These are phyloP conservation scores for Eurytoma californica DNA, from an alignment of 2,888 invertebrate genomes.

Conservation along the genomic window DNA sequence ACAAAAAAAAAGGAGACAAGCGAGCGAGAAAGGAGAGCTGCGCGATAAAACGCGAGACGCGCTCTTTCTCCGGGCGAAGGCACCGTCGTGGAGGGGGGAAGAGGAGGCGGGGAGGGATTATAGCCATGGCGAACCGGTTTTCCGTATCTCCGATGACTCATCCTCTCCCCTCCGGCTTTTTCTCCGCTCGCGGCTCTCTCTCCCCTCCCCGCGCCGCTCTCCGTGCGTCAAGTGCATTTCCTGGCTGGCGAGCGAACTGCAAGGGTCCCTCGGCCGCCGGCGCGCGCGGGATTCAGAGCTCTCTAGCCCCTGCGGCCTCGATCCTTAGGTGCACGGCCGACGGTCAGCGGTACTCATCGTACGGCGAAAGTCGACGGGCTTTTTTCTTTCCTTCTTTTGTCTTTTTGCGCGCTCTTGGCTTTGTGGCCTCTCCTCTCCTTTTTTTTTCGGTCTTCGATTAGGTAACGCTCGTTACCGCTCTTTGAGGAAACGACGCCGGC, in stretches of 20 bases:
- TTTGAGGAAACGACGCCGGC: too few relatives aligned
- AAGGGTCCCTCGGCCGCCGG: conserved; percentile 59
- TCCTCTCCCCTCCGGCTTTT: conserved; percentile 60
- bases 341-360: conserved; percentile 58
- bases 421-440: not conserved
- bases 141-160: conserved; percentile 74
- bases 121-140: conserved; percentile 71
- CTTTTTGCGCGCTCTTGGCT: not conserved
- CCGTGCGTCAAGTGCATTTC: conserved; percentile 74
- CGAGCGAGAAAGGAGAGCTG: conserved; percentile 56
- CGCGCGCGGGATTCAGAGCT: too few relatives aligned
- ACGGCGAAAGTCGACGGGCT: conserved; percentile 34
- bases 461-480: too few relatives aligned
- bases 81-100: conserved; percentile 28
- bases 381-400: not conserved
- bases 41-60: conserved; percentile 41
- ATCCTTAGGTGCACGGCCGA: conserved; percentile 53
- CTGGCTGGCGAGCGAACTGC: conserved; percentile 75
- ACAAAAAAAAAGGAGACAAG: conserved; percentile 48
- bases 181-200: conserved; percentile 19
- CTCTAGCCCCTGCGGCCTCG: too few relatives aligned
- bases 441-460: not conserved
- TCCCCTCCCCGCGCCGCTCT: conserved; percentile 3
- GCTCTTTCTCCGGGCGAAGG: conserved; percentile 8
- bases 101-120: conserved; percentile 51